Evolutionary conservation across 1,140 invertebrate genomes (phyloP).

Genomic region (Polypedilum vanderplanki): DNA sequence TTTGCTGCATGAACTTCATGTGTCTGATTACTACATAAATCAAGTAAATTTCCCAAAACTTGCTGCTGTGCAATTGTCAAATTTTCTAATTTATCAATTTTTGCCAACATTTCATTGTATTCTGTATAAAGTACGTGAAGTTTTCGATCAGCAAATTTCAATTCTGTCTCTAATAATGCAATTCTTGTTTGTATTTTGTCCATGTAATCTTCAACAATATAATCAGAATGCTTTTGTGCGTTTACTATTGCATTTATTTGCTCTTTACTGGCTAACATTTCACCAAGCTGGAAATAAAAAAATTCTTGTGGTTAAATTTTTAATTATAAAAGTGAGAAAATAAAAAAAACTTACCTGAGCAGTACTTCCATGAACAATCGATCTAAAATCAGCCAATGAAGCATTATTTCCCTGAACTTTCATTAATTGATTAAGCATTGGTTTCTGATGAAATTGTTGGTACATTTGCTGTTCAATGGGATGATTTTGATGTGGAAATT

Average conservation of each 20-base stretch:
- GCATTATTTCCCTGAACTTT: neutral
- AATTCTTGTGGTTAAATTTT: too few species aligned
- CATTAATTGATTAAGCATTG: conserved; percentile 9
- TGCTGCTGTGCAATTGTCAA: conserved; percentile 83
- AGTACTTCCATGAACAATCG: neutral
- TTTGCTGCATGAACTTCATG: conserved; percentile 1
- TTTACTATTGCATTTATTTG: conserved; percentile 36
- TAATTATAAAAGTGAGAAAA: too few species aligned
- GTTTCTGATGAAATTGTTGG: conserved; percentile 3
- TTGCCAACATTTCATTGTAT: conserved; percentile 90
- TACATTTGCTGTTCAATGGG: conserved; percentile 19
- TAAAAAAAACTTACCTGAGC: too few species aligned
- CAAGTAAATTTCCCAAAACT: conserved; percentile 81
- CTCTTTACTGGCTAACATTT: neutral
- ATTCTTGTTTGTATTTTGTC: conserved; percentile 76
- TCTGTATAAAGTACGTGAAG: conserved; percentile 84
- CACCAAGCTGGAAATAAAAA: neutral
- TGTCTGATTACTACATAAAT: conserved; percentile 53
- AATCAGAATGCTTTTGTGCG: conserved; percentile 48
- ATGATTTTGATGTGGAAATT: conserved; percentile 25
- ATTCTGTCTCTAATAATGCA: conserved; percentile 78
- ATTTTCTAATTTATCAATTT: conserved; percentile 83
- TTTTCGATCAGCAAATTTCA: conserved; percentile 86
- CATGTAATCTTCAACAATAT: conserved; percentile 80
- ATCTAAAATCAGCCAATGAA: neutral